Base-by-base conservation (phyloP, 2,797 vertebrate genomes). In the Chromobotia macracanthus region DNA sequence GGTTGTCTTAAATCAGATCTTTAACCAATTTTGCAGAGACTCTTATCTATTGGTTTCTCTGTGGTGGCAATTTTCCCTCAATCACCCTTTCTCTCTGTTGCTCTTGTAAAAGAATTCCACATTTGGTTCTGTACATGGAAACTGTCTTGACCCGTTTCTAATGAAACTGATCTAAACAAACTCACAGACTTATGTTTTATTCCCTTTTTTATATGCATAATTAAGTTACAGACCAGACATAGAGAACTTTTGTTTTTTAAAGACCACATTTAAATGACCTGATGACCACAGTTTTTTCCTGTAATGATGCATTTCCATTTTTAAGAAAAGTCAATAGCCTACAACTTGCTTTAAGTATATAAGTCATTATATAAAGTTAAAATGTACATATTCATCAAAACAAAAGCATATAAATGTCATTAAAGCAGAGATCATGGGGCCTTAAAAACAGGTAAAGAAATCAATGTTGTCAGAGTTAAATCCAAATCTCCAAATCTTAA, bases 171-270 rank as follows among this genome's bases (percentile, higher is more conserved):
- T 85, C 63, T 80, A 64, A 82, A 72, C 66, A 65, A 78, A 72
- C 48, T 68, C 12, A 28, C 35, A 38, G 31, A 78, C 15, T 19
- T 75, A 81, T 72, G 69, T 80, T 87, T 83, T 87, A 48, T 85
- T 87, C 84, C 75, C 85, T 84, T 89, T 85, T 82, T 87, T 89
- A 85, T 67, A 85, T 83, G 44, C 46, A 51, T 85, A 87, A 90
- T 90, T 90, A 78, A 89, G 90, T 90, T 86, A 86, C 64, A 85
- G 81, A 72, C 84, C 82, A 48, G 18, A 80, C 78, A 79, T 89
- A 10, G 21, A 44, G 9, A 66, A 75, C 19, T 38, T 10, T 46
- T 19, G 41, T 21, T 35, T 63, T 19, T 25, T 61, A 48, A 44
- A 61, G 19, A 60, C 21, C 13, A 23, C 7, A 21, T 21, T 21